Percentiles rank a stretch among this genome's conserved stretches.
These are phyloP conservation scores for Diplazon laetatorius DNA, from an alignment of 2,888 invertebrate genomes.

Conservation along the genomic window DNA sequence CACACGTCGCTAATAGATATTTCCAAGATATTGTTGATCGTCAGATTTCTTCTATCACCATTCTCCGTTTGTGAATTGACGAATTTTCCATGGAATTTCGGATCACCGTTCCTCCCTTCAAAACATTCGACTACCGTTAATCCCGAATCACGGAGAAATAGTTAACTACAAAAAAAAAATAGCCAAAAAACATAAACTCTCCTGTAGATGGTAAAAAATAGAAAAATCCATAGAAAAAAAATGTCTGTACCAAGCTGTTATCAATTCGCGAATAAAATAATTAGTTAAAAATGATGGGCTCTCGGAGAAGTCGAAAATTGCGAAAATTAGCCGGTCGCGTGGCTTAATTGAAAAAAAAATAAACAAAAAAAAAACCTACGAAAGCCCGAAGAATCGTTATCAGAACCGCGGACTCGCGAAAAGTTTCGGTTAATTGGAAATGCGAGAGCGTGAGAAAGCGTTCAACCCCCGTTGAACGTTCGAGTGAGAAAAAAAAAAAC, in stretches of 20 bases:
- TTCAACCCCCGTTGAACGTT: background rate
- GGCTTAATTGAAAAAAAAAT: slow-evolving; percentile 39
- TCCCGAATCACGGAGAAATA: too few relatives aligned
- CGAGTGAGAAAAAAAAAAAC: slow-evolving; percentile 37
- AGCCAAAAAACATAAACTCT: too few relatives aligned
- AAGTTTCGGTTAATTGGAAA: slow-evolving; percentile 64
- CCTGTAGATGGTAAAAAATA: too few relatives aligned
- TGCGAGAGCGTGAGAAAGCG: slow-evolving; percentile 50
- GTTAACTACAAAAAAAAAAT: slow-evolving; percentile 3
- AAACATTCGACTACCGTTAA: too few relatives aligned
- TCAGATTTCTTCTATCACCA: too few relatives aligned
- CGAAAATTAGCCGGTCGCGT: slow-evolving; percentile 17
- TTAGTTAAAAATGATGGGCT: background rate
- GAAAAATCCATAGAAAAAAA: too few relatives aligned
- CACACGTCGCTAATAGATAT: too few relatives aligned
- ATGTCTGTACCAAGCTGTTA: background rate
- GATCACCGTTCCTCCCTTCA: too few relatives aligned
- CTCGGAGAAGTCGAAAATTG: background rate
- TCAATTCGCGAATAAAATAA: slow-evolving; percentile 8
- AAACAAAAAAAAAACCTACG: slow-evolving; percentile 15
- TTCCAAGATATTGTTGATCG: too few relatives aligned
- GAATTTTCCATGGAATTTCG: too few relatives aligned
- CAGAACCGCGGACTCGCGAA: slow-evolving; percentile 44
- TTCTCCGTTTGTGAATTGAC: too few relatives aligned
- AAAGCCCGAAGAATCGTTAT: slow-evolving; percentile 49